phyloP scores from a whole-genome alignment of 1,140 invertebrate species.

The Holotrichia oblita region DNA sequence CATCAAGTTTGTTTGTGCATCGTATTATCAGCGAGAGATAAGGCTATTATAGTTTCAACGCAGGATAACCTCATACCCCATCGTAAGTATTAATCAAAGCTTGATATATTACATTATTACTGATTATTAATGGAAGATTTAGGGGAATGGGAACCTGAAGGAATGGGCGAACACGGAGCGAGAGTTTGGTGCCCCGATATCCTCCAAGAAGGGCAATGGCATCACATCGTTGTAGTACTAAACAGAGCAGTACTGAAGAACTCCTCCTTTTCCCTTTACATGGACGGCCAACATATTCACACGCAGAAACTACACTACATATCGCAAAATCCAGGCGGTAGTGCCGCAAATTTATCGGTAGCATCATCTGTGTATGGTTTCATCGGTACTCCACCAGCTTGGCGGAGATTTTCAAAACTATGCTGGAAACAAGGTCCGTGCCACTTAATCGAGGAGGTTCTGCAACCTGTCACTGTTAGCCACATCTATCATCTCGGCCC shows the following conservation, averaged over 20 bases:
- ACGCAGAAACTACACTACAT: constrained; percentile 93
- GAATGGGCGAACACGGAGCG: constrained; percentile 80
- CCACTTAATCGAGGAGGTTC: constrained; percentile 91
- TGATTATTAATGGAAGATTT: constrained; percentile 67
- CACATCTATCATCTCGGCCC: constrained; percentile 90
- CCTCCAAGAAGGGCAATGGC: constrained; percentile 95
- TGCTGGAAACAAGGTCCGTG: constrained; percentile 96
- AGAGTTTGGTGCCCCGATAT: constrained; percentile 96
- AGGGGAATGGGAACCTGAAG: constrained; percentile 91
- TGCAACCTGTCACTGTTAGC: constrained; percentile 77
- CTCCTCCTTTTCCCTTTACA: constrained; percentile 90
- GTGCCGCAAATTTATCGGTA: constrained; percentile 84
- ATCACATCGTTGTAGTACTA: constrained; percentile 89
- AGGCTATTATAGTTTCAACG: constrained; percentile 92
- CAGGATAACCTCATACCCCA: constrained; percentile 92
- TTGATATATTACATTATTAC: not conserved
- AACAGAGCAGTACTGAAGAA: constrained; percentile 95
- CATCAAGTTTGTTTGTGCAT: constrained; percentile 90
- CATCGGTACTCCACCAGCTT: constrained; percentile 90
- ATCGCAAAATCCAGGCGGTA: constrained; percentile 90
- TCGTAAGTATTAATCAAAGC: constrained; percentile 66
- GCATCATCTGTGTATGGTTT: constrained; percentile 93
- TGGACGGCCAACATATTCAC: constrained; percentile 88
- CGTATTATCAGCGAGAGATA: constrained; percentile 88
- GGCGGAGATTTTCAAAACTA: constrained; percentile 85